A percentile compares a stretch with the other conserved stretches of the same genome.
Conservation (phyloP, 1,140 invertebrate genomes). For the Colletes latitarsis region DNA sequence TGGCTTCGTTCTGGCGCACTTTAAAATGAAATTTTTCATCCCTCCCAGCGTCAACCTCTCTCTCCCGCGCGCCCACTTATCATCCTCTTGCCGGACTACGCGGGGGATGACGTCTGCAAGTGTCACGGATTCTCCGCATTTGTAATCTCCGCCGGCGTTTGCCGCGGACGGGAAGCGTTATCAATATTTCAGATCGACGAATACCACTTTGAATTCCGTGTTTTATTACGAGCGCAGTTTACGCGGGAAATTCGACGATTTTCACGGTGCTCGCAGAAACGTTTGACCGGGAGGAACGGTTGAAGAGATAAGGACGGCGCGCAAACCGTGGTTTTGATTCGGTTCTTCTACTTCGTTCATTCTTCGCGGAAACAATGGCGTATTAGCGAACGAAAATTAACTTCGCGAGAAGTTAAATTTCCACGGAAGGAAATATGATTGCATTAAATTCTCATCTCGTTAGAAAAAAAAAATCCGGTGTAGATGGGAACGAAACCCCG, state of each 20-base stretch:
- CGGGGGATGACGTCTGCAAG: conserved; percentile 40
- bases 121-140: conserved; percentile 37
- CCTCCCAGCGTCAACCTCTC: not conserved
- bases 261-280: not conserved
- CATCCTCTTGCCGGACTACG: conserved; percentile 28
- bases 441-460: conserved; percentile 14
- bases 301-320: too few relatives aligned
- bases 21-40: conserved; percentile 66
- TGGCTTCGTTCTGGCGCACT: conserved; percentile 47
- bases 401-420: conserved; percentile 19
- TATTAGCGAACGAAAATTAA: conserved; percentile 19
- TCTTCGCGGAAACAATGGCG: not conserved
- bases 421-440: conserved; percentile 23
- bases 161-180: not conserved
- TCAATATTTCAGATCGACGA: conserved; percentile 1
- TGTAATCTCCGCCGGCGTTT: conserved; percentile 4
- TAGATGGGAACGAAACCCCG: not conserved
- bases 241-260: not conserved
- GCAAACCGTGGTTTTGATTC: too few relatives aligned
- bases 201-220: not conserved
- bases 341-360: not conserved
- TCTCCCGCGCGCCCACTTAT: conserved; percentile 29
- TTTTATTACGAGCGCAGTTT: not conserved
- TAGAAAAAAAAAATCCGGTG: conserved; percentile 16
- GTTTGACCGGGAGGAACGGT: too few relatives aligned